These are phyloP conservation scores for Frankliniella intonsa DNA, from an alignment of 2,888 invertebrate genomes.

Conservation along the genomic window DNA sequence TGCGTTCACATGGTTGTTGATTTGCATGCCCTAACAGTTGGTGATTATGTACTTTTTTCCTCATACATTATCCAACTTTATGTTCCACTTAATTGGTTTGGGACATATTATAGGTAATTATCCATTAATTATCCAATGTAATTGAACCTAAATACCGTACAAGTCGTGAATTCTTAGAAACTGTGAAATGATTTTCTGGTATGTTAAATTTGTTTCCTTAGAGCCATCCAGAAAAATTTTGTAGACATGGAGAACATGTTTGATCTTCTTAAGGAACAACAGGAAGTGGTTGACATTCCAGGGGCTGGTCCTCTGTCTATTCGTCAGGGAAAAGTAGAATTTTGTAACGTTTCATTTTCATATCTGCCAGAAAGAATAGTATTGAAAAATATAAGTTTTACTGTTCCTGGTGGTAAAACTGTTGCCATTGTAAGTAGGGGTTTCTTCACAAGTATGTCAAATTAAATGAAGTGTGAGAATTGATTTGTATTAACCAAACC, in stretches of 20 bases:
- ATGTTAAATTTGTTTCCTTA: conserved; percentile 43
- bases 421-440: conserved; percentile 63
- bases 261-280: conserved; percentile 79
- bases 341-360: conserved; percentile 83
- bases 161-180: background rate
- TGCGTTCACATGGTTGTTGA: conserved; percentile 81
- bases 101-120: conserved; percentile 87
- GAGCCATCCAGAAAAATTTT: conserved; percentile 95
- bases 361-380: conserved; percentile 76
- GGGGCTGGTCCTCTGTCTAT: conserved; percentile 69
- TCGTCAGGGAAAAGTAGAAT: conserved; percentile 73
- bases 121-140: conserved; percentile 24
- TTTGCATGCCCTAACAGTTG: conserved; percentile 69
- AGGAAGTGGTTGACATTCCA: conserved; percentile 79
- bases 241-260: conserved; percentile 99
- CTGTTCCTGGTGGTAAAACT: conserved; percentile 77
- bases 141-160: background rate
- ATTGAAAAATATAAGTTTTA: conserved; percentile 71
- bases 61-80: conserved; percentile 93
- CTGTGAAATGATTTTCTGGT: background rate
- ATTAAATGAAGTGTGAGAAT: background rate
- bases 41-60: conserved; percentile 94
- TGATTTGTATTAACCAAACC: background rate
- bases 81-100: conserved; percentile 95
- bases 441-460: background rate